phyloP scores from a whole-genome alignment of 1,140 invertebrate genomes.

The Drosophila miranda region DNA sequence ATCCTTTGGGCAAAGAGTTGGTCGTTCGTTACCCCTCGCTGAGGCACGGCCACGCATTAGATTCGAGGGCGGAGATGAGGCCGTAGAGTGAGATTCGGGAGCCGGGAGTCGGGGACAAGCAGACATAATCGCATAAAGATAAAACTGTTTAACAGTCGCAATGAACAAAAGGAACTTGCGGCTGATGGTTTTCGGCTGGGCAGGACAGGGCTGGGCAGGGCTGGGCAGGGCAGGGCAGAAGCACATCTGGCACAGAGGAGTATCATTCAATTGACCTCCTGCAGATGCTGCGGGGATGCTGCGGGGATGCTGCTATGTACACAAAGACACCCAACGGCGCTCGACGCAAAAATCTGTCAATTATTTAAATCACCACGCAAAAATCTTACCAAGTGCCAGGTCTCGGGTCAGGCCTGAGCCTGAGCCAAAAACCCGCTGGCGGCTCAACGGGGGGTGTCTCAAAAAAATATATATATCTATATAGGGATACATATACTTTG shows the following conservation, averaged over 20 bases:
- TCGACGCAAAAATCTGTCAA: slow-evolving; percentile 71
- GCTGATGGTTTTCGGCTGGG: slow-evolving; percentile 19
- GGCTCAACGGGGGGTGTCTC: slow-evolving; percentile 9
- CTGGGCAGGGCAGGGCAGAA: background rate
- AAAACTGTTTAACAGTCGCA: slow-evolving; percentile 77
- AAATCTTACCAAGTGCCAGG: slow-evolving; percentile 56
- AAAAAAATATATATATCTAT: slow-evolving; percentile 1
- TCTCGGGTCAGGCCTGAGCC: background rate
- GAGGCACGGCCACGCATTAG: slow-evolving; percentile 44
- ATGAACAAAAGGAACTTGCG: slow-evolving; percentile 49
- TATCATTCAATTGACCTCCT: slow-evolving; percentile 46
- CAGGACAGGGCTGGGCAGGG: background rate
- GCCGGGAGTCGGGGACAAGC: slow-evolving; percentile 8
- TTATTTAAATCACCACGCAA: slow-evolving; percentile 73
- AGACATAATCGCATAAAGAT: slow-evolving; percentile 81
- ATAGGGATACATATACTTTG: background rate
- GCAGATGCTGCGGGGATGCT: slow-evolving; percentile 1
- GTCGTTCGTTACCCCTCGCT: slow-evolving; percentile 11
- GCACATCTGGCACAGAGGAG: too few species aligned
- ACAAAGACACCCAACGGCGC: slow-evolving; percentile 39
- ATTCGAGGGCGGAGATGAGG: background rate
- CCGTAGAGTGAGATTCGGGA: background rate
- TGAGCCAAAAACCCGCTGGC: slow-evolving; percentile 25
- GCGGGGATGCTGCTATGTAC: slow-evolving; percentile 8
- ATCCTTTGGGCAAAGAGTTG: slow-evolving; percentile 79